Evolutionary conservation across 2,113 vertebrate species (phyloP).

Genomic region (Vulpes ferrilata): DNA sequence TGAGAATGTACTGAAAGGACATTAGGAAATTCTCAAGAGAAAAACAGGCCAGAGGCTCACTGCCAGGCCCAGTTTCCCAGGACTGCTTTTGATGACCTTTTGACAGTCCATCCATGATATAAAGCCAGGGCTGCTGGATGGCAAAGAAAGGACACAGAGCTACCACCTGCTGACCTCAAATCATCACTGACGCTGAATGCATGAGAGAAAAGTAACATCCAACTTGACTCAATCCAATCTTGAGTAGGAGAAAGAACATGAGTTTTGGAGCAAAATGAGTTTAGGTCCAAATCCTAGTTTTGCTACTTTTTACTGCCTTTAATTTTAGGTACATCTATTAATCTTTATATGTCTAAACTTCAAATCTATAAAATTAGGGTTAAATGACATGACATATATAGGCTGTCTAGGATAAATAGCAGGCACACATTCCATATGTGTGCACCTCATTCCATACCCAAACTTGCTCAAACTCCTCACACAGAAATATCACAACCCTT

Average conservation of each 20-base stretch:
- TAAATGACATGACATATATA: background rate
- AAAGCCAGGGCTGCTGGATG: background rate
- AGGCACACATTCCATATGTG: background rate
- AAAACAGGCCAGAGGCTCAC: background rate
- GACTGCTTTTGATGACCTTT: background rate
- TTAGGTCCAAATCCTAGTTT: background rate
- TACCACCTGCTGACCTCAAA: background rate
- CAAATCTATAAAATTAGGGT: background rate
- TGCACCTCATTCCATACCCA: background rate
- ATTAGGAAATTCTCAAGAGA: background rate
- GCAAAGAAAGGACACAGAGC: background rate
- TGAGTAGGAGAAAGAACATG: background rate
- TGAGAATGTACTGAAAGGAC: background rate
- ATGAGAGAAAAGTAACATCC: background rate
- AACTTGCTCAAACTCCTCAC: background rate
- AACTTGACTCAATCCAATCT: background rate
- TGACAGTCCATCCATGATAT: background rate
- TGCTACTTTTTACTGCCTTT: background rate
- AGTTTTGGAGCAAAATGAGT: background rate
- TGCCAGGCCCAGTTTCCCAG: background rate
- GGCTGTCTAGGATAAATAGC: background rate
- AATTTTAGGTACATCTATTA: background rate
- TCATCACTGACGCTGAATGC: background rate
- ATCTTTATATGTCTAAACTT: background rate
- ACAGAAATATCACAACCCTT: background rate